Evolutionary conservation across 2,797 vertebrate species (phyloP), one percentile per base, ranked within the genome.

Genomic region (Cheirogaleus major): DNA sequence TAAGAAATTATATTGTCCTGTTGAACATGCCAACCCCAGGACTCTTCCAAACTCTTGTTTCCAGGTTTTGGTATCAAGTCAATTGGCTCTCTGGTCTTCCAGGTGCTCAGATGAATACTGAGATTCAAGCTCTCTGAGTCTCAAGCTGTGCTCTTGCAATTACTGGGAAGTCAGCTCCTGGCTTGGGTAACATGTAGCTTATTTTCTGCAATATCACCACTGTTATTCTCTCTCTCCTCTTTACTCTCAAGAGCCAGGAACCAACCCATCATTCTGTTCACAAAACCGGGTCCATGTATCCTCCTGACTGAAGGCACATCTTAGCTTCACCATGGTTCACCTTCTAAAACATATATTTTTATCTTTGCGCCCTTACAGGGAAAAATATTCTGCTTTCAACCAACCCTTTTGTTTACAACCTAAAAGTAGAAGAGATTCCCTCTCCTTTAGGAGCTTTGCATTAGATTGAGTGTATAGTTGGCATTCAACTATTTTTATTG

Each of bases 21-120:
- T 5, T 32, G 18, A 80, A 30, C 4, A 59, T 41, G n/a, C 10
- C 27, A 80, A 50, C 0, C 1, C 12, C 1, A 72, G 13, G 5
- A 11, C 14, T n/a, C 6, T 89, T 59, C 55, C 45, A 13, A 76
- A 92, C 17, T 57, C 48, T 11, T 73, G 6, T 41, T 67, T 84
- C 67, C 7, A 59, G 20, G 11, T 75, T 93, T 94, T 43, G 48
- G n/a, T 73, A 57, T 27, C 41, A 75, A 30, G 14, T 67, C 63
- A 87, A 0, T 45, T 92, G 93, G 61, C 78, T 63, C 4, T 78
- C n/a, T 82, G 38, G 23, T 43, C 14, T 78, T 75, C 9, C 81
- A 95, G 95, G 90, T 91, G 94, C 61, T 95, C 57, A 61, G n/a
- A 70, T 95, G 35, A 30, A 70, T 18, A 59, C 4, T 67, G 52